Evolutionary conservation across 2,888 invertebrate genomes (phyloP).

Genomic region (Rotaria socialis): DNA sequence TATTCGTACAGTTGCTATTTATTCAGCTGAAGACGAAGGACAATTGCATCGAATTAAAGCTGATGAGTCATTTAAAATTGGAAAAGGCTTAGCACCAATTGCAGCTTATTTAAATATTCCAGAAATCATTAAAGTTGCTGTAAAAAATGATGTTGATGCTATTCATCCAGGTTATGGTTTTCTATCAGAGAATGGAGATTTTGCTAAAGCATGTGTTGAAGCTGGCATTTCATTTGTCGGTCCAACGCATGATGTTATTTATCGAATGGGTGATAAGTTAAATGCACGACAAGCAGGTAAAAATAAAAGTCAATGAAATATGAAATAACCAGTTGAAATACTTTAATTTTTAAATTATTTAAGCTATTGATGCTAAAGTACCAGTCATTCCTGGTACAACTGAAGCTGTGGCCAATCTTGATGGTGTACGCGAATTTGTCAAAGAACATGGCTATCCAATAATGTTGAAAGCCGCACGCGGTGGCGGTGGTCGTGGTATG

Average conservation of each 20-base stretch:
- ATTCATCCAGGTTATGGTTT: constrained; percentile 85
- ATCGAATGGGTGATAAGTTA: constrained; percentile 98
- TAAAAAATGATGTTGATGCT: constrained; percentile 88
- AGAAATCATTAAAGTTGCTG: constrained; percentile 89
- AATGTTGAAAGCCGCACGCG: constrained; percentile 96
- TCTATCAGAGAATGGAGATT: constrained; percentile 85
- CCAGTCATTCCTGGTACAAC: constrained; percentile 94
- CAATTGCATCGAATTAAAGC: constrained; percentile 96
- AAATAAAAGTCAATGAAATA: background rate
- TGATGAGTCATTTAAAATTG: constrained; percentile 94
- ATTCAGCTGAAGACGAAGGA: constrained; percentile 93
- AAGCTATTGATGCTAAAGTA: constrained; percentile 52
- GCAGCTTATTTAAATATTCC: constrained; percentile 93
- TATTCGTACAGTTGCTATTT: constrained; percentile 88
- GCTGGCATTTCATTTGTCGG: constrained; percentile 91
- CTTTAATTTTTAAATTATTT: background rate
- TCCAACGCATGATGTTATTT: constrained; percentile 84
- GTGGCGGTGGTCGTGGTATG: constrained; percentile 94
- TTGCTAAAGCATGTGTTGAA: constrained; percentile 85
- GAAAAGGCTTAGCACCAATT: constrained; percentile 89
- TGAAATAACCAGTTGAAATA: background rate
- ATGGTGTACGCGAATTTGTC: constrained; percentile 83
- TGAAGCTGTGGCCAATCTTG: constrained; percentile 79
- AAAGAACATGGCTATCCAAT: constrained; percentile 83
- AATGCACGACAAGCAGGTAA: constrained; percentile 77